Evolutionary conservation across 1,140 invertebrate species (phyloP).

Genomic region (Euwallacea similis): DNA sequence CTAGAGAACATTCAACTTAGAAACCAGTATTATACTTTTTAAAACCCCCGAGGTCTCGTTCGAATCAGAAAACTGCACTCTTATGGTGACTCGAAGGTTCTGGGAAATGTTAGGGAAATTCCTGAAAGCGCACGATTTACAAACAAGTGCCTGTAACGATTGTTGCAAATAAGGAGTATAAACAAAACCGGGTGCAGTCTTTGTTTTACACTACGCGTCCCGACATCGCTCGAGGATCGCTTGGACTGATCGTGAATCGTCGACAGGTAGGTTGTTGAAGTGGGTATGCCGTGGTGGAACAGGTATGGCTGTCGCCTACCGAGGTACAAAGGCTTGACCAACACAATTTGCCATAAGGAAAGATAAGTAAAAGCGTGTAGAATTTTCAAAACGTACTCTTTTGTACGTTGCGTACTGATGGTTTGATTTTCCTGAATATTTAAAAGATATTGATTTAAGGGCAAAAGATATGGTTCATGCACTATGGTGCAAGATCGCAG

Average conservation of each 20-base stretch:
- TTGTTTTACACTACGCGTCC: constrained; percentile 26
- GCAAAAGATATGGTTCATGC: no score
- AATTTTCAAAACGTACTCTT: no score
- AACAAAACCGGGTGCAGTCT: constrained; percentile 13
- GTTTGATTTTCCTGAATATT: no score
- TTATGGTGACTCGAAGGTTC: neutral
- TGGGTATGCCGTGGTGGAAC: constrained; percentile 36
- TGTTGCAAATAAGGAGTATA: constrained; percentile 5
- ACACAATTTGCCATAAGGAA: no score
- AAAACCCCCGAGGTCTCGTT: constrained; percentile 7
- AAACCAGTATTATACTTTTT: constrained; percentile 26
- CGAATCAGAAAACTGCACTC: neutral
- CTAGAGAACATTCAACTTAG: constrained; percentile 26
- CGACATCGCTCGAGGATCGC: constrained; percentile 20
- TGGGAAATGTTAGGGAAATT: neutral
- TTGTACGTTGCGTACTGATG: no score
- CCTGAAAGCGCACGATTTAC: constrained; percentile 6
- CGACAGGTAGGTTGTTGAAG: constrained; percentile 38
- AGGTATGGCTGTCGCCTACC: constrained; percentile 21
- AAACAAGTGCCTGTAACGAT: neutral
- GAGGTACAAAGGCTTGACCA: neutral
- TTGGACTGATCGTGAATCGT: constrained; percentile 34
- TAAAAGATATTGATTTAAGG: no score
- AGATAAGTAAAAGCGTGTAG: no score
- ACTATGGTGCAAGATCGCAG: no score